Evolutionary conservation across 2,888 invertebrate species (phyloP).

Genomic region (Polymixis flavicincta): DNA sequence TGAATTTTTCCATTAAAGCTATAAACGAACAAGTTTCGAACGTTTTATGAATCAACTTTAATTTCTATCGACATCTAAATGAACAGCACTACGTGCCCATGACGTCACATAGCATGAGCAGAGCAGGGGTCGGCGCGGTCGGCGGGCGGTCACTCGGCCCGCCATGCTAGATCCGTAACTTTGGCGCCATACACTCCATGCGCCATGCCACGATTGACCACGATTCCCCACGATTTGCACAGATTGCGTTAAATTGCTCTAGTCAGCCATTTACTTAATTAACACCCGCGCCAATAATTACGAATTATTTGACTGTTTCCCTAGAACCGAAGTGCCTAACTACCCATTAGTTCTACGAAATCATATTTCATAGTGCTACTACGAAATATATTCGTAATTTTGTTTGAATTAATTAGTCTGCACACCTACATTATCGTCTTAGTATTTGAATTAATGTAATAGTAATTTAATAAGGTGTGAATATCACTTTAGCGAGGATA

Average conservation of each 20-base stretch:
- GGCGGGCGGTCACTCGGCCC: conserved; percentile 82
- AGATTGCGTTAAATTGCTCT: conserved; percentile 81
- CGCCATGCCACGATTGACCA: conserved; percentile 42
- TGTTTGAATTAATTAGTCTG: conserved; percentile 59
- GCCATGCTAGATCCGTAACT: conserved; percentile 85
- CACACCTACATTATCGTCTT: conserved; percentile 39
- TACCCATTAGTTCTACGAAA: conserved; percentile 45
- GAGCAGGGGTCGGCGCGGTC: conserved; percentile 82
- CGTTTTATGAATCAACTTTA: background rate
- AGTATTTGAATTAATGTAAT: conserved; percentile 41
- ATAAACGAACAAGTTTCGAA: background rate
- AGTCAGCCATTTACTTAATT: conserved; percentile 80
- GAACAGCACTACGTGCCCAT: conserved; percentile 50
- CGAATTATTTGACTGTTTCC: conserved; percentile 62
- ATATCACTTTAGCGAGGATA: conserved; percentile 10
- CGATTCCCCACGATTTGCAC: conserved; percentile 73
- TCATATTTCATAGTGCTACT: conserved; percentile 52
- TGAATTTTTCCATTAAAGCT: background rate
- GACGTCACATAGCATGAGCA: conserved; percentile 75
- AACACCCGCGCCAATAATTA: conserved; percentile 62
- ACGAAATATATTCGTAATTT: conserved; percentile 47
- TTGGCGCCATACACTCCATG: conserved; percentile 83
- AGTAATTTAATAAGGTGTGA: conserved; percentile 40
- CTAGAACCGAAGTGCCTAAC: conserved; percentile 34
- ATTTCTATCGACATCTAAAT: conserved; percentile 29